A percentile compares a stretch with the other conserved stretches of the same genome.
phyloP scores from a whole-genome alignment of 2,113 vertebrate genomes.

The Athene cunicularia region DNA sequence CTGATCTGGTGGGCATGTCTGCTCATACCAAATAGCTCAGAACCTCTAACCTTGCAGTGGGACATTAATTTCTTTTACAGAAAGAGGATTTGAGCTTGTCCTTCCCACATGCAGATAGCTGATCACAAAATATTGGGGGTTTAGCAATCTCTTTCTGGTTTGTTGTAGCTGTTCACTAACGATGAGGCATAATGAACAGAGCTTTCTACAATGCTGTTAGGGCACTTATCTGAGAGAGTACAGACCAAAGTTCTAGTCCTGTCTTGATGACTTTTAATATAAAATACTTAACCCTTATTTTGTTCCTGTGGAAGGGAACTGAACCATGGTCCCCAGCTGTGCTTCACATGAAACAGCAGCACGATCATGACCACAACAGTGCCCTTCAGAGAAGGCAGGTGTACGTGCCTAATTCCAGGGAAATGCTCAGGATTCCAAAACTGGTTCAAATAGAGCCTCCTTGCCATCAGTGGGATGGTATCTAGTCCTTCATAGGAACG shows the following conservation, averaged over 20 bases:
- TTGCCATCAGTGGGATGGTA: neutral
- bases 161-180: neutral
- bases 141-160: neutral
- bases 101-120: neutral
- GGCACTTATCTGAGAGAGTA: neutral
- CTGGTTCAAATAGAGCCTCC: neutral
- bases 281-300: neutral
- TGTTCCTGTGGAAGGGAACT: neutral
- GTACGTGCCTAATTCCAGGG: neutral
- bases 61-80: neutral
- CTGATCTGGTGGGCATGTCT: neutral
- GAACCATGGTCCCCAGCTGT: neutral
- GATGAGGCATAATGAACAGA: neutral
- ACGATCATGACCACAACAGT: neutral
- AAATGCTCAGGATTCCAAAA: neutral
- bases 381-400: neutral
- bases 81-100: neutral
- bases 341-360: neutral
- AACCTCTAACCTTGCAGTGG: neutral
- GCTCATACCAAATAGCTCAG: neutral
- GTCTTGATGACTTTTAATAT: neutral
- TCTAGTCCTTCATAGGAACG: neutral
- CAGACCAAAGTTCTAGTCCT: neutral
- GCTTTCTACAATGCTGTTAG: neutral
- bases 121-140: neutral